Evolutionary conservation across 1,140 invertebrate species (phyloP).

Genomic region (Drosophila ercepeae): DNA sequence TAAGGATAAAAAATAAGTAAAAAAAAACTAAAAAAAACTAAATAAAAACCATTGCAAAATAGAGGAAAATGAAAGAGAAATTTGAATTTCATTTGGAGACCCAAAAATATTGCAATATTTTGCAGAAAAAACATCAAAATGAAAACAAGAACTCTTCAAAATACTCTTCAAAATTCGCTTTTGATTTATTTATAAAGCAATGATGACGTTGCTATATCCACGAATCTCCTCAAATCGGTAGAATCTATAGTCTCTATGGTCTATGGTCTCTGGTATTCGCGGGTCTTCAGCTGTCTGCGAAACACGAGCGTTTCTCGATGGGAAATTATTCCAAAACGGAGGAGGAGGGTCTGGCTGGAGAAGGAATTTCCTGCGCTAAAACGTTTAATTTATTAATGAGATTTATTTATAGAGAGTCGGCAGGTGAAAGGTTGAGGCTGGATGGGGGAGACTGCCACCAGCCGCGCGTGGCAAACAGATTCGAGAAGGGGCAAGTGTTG

Average conservation of each 20-base stretch:
- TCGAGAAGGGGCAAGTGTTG: neutral
- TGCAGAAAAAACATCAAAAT: slow-evolving; percentile 4
- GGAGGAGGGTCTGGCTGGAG: neutral
- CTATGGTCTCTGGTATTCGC: too few species aligned
- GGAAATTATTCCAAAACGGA: slow-evolving; percentile 8
- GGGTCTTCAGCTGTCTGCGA: slow-evolving; percentile 12
- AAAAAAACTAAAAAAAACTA: slow-evolving; percentile 1
- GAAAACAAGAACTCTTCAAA: slow-evolving; percentile 18
- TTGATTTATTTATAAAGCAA: slow-evolving; percentile 57
- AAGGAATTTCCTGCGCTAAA: slow-evolving; percentile 69
- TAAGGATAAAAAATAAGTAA: slow-evolving; percentile 33
- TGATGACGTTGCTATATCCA: slow-evolving; percentile 42
- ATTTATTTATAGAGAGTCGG: slow-evolving; percentile 74
- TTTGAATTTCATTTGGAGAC: neutral
- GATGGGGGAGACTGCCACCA: slow-evolving; percentile 1
- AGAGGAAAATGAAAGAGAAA: slow-evolving; percentile 47
- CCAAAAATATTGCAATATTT: slow-evolving; percentile 45
- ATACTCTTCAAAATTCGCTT: slow-evolving; percentile 5
- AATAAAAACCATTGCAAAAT: slow-evolving; percentile 45
- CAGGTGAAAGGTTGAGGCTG: slow-evolving; percentile 62
- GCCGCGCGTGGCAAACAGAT: slow-evolving; percentile 28
- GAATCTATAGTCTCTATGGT: slow-evolving; percentile 12
- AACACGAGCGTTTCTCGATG: slow-evolving; percentile 21
- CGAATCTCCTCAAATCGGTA: slow-evolving; percentile 5
- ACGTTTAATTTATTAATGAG: slow-evolving; percentile 81